Evolutionary conservation across 2,888 invertebrate genomes (phyloP), one percentile per base, ranked within the genome.

Genomic region (Brachypterus glaber): DNA sequence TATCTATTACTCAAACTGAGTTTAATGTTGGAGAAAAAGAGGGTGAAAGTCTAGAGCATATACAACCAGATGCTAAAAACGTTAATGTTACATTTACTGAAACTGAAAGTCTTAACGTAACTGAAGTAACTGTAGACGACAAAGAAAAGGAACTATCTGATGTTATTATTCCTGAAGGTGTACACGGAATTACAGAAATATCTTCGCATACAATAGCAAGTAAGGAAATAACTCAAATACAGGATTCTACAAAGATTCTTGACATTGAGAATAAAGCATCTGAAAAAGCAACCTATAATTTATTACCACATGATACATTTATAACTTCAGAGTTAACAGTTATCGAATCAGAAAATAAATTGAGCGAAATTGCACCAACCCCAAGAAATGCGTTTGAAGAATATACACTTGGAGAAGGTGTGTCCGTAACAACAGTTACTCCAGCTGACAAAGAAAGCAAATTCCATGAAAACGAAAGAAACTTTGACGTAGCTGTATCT

Each of bases 51-150:
- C 45, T 48, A n/a, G 53, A 53, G 25, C 63, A 66, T 37, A 44
- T 66, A 5, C 64, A 62, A 51, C 75, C 73, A 9, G 76, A 72
- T 42, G 60, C 60, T 40, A 80, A 79, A 53, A 62, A 58, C 15
- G 69, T 68, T 4, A 62, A 68, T 36, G 53, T 73, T 17, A 68
- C 53, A 17, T 74, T 71, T 59, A 71, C 64, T 56, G 73, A 68
- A 69, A 72, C 63, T 53, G 71, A 78, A 65, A 59, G 77, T 47
- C 47, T 84, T 30, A 72, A 71, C 52, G 65, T 82, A 9, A 76
- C 71, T 4, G 74, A 78, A 63, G 55, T 73, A 1, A 53, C 70
- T 35, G 52, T 68, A 3, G 63, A 64, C 37, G 66, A 74, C 33
- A 69, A 63, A 56, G 76, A 76, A 68, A 61, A 64, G 60, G 63